These are phyloP conservation scores for Latrodectus hesperus DNA, from an alignment of 2,888 invertebrate genomes.

Conservation along the genomic window DNA sequence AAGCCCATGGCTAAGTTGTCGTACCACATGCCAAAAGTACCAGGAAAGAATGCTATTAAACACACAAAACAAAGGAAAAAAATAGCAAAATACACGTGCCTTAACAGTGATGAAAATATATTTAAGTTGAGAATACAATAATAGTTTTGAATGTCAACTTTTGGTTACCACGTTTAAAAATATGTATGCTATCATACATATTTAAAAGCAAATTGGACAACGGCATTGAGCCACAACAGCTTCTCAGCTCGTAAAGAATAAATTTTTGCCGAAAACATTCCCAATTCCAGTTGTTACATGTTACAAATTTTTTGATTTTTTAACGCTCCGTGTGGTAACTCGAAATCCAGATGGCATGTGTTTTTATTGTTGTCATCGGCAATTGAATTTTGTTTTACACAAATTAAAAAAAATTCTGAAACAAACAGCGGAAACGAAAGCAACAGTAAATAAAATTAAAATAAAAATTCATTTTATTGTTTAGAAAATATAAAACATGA, in stretches of 20 bases:
- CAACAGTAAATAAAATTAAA: too few relatives aligned
- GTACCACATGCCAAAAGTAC: not conserved
- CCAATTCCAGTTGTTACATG: too few relatives aligned
- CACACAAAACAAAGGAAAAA: not conserved
- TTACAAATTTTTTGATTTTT: too few relatives aligned
- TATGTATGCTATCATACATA: not conserved
- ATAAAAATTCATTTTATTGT: too few relatives aligned
- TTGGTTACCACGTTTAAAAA: not conserved
- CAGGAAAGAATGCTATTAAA: not conserved
- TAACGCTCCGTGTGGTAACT: too few relatives aligned
- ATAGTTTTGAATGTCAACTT: not conserved
- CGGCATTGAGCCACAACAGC: too few relatives aligned
- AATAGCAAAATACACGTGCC: not conserved
- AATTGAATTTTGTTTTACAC: not conserved
- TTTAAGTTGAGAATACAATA: conserved; percentile 7
- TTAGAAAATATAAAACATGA: too few relatives aligned
- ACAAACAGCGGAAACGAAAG: too few relatives aligned
- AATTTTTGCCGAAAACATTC: too few relatives aligned
- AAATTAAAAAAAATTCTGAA: not conserved
- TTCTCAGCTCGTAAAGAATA: too few relatives aligned
- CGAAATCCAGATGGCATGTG: not conserved
- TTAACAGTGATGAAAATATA: not conserved
- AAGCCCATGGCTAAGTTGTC: not conserved
- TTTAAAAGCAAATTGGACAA: too few relatives aligned
- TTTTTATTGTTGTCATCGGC: conserved; percentile 1